A percentile compares a stretch with the other conserved stretches of the same genome.
These are phyloP conservation scores for Allygus modestus DNA, from an alignment of 2,888 invertebrate genomes.

Conservation along the genomic window DNA sequence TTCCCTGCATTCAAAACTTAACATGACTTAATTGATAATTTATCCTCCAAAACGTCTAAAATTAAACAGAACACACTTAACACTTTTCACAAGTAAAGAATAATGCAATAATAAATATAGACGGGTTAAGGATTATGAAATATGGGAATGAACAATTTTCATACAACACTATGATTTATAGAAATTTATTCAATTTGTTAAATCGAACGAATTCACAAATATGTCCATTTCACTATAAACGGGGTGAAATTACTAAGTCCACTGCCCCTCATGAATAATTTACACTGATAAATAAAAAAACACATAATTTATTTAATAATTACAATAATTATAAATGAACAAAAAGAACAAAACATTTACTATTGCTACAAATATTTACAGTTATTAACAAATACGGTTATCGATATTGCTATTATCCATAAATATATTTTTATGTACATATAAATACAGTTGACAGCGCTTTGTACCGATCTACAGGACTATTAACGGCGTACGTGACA, in stretches of 20 bases:
- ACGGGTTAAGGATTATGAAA: no score
- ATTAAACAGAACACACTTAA: no score
- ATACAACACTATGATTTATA: slow-evolving; percentile 38
- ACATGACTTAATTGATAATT: no score
- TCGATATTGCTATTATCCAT: slow-evolving; percentile 54
- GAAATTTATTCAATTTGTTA: slow-evolving; percentile 61
- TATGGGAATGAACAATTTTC: no score
- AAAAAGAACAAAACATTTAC: slow-evolving; percentile 43
- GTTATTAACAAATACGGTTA: slow-evolving; percentile 52
- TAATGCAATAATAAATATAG: no score
- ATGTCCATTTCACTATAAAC: slow-evolving; percentile 59
- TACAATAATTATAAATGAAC: slow-evolving; percentile 41
- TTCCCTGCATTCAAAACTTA: no score
- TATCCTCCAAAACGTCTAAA: no score
- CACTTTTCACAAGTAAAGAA: no score
- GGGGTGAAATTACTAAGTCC: slow-evolving; percentile 54
- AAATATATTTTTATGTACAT: slow-evolving; percentile 42
- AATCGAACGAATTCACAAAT: slow-evolving; percentile 57
- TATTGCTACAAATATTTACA: slow-evolving; percentile 61
- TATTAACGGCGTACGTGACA: slow-evolving; percentile 19
- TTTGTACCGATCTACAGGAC: slow-evolving; percentile 55
- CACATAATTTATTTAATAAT: slow-evolving; percentile 54
- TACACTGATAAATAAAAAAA: slow-evolving; percentile 62
- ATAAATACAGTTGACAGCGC: slow-evolving; percentile 52
- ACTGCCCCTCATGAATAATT: slow-evolving; percentile 42